A percentile compares a stretch with the other conserved stretches of the same genome.
These are phyloP conservation scores for Leucoraja erinaceus DNA, from an alignment of 2,113 vertebrate genomes.

Conservation along the genomic window DNA sequence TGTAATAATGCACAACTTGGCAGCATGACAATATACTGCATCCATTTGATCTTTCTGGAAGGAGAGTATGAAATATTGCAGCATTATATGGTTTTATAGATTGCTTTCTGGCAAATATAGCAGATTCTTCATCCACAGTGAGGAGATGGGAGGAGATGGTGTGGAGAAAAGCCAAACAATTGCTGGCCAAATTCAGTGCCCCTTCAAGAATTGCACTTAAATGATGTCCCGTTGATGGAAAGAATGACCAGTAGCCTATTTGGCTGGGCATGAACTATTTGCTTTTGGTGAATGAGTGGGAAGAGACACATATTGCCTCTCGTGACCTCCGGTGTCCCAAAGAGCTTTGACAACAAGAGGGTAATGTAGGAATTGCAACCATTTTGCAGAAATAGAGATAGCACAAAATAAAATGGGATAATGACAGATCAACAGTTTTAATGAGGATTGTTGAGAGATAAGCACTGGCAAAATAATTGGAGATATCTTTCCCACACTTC, in stretches of 20 bases:
- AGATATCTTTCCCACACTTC: not conserved
- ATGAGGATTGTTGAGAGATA: not conserved
- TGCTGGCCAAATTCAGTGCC: not conserved
- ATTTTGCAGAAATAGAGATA: not conserved
- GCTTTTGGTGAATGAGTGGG: not conserved
- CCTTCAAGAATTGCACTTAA: not conserved
- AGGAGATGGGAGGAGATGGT: not conserved
- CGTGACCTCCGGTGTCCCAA: not conserved
- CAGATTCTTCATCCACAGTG: not conserved
- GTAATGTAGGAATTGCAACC: not conserved
- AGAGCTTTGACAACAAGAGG: not conserved
- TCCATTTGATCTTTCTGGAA: not conserved
- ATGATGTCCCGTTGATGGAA: not conserved
- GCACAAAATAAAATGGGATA: not conserved
- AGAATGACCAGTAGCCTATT: not conserved
- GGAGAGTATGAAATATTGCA: not conserved
- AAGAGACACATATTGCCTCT: not conserved
- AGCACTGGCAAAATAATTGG: not conserved
- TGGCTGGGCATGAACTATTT: not conserved
- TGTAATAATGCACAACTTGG: not conserved
- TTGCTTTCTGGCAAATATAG: not conserved
- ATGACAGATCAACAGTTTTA: not conserved
- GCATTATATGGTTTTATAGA: not conserved
- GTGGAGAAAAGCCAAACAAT: not conserved
- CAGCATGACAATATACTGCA: not conserved